These are phyloP conservation scores for Koerneria pararmatus DNA, from an alignment of 2,888 invertebrate species.

Conservation along the genomic window DNA sequence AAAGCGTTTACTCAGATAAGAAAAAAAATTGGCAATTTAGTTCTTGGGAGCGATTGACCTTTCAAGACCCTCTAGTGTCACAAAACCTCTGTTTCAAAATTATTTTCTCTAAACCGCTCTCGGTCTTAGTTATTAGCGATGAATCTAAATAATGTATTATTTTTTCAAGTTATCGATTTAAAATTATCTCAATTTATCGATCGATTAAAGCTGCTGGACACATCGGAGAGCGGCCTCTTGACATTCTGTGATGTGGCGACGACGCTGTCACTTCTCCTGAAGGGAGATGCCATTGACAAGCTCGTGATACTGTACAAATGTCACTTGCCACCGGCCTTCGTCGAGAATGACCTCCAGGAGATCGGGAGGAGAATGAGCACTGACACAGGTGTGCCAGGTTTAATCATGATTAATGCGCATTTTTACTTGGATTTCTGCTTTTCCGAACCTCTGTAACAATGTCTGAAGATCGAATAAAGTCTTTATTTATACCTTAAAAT, in stretches of 20 bases:
- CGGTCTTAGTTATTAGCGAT: no score
- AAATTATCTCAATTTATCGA: not conserved
- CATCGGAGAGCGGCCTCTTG: constrained; percentile 77
- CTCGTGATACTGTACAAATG: constrained; percentile 31
- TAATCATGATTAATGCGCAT: not conserved
- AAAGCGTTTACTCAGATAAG: no score
- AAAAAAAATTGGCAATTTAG: not conserved
- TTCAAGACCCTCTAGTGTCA: no score
- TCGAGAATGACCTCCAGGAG: constrained; percentile 32
- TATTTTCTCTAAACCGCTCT: no score
- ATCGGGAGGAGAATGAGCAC: constrained; percentile 6
- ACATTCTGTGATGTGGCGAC: constrained; percentile 83
- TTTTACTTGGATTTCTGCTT: no score
- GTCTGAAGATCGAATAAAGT: no score
- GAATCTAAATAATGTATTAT: not conserved
- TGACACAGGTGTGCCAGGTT: not conserved
- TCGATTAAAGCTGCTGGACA: constrained; percentile 73
- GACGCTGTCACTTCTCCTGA: constrained; percentile 73
- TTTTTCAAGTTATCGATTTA: not conserved
- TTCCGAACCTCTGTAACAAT: no score
- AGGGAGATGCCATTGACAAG: constrained; percentile 36
- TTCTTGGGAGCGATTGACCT: no score
- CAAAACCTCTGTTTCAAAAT: no score
- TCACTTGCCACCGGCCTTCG: constrained; percentile 33
- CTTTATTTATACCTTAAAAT: no score